Conservation (phyloP, 2,113 vertebrate species). For the Scophthalmus maximus region DNA sequence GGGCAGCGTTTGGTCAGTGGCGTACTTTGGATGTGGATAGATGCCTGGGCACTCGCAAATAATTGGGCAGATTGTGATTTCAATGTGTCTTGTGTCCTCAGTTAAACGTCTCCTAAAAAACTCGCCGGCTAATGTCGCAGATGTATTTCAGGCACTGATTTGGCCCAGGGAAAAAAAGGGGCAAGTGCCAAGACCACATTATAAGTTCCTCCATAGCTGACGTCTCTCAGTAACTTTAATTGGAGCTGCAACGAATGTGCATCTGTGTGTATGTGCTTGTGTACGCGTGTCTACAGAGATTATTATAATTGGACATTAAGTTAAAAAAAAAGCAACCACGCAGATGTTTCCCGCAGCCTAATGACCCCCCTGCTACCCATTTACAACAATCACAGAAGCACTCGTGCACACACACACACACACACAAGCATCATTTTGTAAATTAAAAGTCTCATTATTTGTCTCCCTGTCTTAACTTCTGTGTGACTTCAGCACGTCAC, state of each 20-base stretch:
- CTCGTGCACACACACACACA: neutral
- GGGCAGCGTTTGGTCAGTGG: neutral
- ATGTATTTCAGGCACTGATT: constrained; percentile 21
- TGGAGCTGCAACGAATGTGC: constrained; percentile 37
- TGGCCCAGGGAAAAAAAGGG: constrained; percentile 14
- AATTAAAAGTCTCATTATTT: constrained; percentile 56
- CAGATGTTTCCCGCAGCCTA: constrained; percentile 60
- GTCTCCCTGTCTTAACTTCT: constrained; percentile 45
- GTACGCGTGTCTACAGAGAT: constrained; percentile 28
- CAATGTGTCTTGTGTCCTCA: neutral
- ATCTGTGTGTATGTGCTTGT: neutral
- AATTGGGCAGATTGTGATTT: neutral
- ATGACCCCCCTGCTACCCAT: constrained; percentile 47
- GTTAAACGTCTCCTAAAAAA: constrained; percentile 8
- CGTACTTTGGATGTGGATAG: neutral
- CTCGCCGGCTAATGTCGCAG: constrained; percentile 5
- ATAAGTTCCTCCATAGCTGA: constrained; percentile 32
- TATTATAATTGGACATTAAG: constrained; percentile 58
- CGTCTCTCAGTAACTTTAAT: constrained; percentile 39
- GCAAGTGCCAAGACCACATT: constrained; percentile 22
- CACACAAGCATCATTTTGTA: constrained; percentile 19
- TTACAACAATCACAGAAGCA: constrained; percentile 58
- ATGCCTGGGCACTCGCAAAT: neutral
- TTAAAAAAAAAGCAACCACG: constrained; percentile 8
- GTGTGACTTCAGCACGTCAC: constrained; percentile 41